Evolutionary conservation across 2,797 vertebrate genomes (phyloP).

Genomic region (Crenuchus spilurus): DNA sequence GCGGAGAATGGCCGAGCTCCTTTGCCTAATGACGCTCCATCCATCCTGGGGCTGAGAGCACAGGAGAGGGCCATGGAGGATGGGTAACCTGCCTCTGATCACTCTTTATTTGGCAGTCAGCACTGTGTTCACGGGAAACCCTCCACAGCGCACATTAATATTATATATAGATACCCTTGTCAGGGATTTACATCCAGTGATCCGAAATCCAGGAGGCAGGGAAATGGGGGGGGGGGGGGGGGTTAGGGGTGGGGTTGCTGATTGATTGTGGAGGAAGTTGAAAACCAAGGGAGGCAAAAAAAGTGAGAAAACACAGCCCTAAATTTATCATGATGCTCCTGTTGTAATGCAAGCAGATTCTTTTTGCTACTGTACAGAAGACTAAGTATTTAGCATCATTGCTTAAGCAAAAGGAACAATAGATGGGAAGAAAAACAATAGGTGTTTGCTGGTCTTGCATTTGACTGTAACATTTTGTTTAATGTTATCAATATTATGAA

Average conservation of each 20-base stretch:
- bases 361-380: slow-evolving; percentile 40
- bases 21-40: slow-evolving; percentile 94
- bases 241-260: slow-evolving; percentile 38
- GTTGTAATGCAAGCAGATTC: slow-evolving; percentile 67
- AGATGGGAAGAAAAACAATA: no score
- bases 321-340: slow-evolving; percentile 84
- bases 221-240: slow-evolving; percentile 67
- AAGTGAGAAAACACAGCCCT: slow-evolving; percentile 77
- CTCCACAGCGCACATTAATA: slow-evolving; percentile 91
- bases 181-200: slow-evolving; percentile 91
- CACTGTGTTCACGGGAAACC: slow-evolving; percentile 80
- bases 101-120: slow-evolving; percentile 90
- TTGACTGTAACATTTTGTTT: not conserved
- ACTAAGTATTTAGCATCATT: not conserved
- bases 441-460: no score
- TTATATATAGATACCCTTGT: slow-evolving; percentile 99
- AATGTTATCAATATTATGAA: no score
- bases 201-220: slow-evolving; percentile 84
- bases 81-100: slow-evolving; percentile 83
- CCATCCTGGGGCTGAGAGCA: slow-evolving; percentile 83
- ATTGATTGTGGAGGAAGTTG: slow-evolving; percentile 73
- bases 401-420: not conserved
- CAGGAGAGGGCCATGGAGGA: slow-evolving; percentile 70
- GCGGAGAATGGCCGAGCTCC: slow-evolving; percentile 84
- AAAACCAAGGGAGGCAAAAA: slow-evolving; percentile 71